phyloP scores from a whole-genome alignment of 2,797 vertebrate genomes.

The Sebastes goodei region DNA sequence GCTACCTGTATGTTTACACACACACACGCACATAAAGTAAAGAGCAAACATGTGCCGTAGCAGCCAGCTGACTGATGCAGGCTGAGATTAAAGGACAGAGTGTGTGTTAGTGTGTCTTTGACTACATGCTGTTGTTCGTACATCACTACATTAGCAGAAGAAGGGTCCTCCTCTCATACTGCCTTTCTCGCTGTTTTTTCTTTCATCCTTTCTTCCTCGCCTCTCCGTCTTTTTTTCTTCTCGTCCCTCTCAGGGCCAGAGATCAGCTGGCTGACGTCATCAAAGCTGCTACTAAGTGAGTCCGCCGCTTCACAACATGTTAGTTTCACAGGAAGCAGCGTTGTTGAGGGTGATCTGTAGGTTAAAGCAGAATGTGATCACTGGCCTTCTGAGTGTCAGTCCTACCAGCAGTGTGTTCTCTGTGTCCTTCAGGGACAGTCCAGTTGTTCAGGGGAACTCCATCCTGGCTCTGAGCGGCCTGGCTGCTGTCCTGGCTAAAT shows the following conservation, averaged over 20 bases:
- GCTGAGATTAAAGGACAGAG: constrained; percentile 3
- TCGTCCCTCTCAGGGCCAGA: constrained; percentile 85
- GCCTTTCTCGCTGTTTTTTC: background rate
- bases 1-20: background rate
- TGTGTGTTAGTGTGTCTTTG: background rate
- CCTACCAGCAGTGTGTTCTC: background rate
- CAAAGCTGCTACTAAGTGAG: constrained; percentile 85
- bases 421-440: constrained; percentile 87
- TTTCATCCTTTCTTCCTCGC: background rate
- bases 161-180: background rate
- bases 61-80: background rate
- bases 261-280: constrained; percentile 91
- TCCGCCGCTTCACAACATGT: background rate
- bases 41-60: background rate
- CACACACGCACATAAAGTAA: accelerated
- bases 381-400: accelerated
- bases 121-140: background rate
- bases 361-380: accelerated
- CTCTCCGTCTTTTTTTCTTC: background rate
- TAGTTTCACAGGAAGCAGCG: background rate
- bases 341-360: background rate
- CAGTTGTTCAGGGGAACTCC: constrained; percentile 94
- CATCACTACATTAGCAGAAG: constrained; percentile 31
- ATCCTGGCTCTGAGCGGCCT: constrained; percentile 92
- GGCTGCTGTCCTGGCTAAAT: constrained; percentile 87